A percentile compares a stretch with the other conserved stretches of the same genome.
These are phyloP conservation scores for Drosophila guanche DNA, from an alignment of 1,140 invertebrate species.

Conservation along the genomic window DNA sequence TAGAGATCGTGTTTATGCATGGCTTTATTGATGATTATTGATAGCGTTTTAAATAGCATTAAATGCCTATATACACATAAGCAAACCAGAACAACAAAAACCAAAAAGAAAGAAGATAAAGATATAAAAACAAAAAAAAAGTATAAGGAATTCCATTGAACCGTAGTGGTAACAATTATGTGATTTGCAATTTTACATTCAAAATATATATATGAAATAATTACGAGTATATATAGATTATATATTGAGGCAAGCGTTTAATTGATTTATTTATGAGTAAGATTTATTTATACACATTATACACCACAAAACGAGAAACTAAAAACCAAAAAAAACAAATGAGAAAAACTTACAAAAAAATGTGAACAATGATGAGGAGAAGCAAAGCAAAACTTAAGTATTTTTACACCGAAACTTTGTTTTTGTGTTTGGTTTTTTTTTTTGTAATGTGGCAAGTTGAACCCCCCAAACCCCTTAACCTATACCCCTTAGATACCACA, in stretches of 20 bases:
- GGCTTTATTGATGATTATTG: conserved; percentile 81
- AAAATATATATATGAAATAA: conserved; percentile 74
- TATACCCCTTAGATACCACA: no score
- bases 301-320: conserved; percentile 48
- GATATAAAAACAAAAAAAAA: conserved; percentile 35
- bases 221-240: conserved; percentile 69
- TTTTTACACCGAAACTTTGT: conserved; percentile 75
- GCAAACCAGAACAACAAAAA: conserved; percentile 45
- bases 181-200: conserved; percentile 83
- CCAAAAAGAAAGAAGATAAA: conserved; percentile 25
- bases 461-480: conserved; percentile 1
- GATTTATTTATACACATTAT: conserved; percentile 78
- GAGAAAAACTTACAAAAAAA: conserved; percentile 9
- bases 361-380: conserved; percentile 15
- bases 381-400: conserved; percentile 45
- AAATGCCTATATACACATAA: conserved; percentile 78
- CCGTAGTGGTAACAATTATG: conserved; percentile 81
- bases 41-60: conserved; percentile 82
- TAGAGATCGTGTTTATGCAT: conserved; percentile 80
- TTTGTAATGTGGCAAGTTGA: conserved; percentile 45
- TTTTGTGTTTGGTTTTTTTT: conserved; percentile 27
- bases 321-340: conserved; percentile 31
- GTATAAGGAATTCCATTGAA: conserved; percentile 77
- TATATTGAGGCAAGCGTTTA: conserved; percentile 78
- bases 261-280: conserved; percentile 79